A percentile compares a stretch with the other conserved stretches of the same genome.
Evolutionary conservation across 2,797 vertebrate genomes (phyloP).

Genomic region (Dendrocincla fuliginosa): DNA sequence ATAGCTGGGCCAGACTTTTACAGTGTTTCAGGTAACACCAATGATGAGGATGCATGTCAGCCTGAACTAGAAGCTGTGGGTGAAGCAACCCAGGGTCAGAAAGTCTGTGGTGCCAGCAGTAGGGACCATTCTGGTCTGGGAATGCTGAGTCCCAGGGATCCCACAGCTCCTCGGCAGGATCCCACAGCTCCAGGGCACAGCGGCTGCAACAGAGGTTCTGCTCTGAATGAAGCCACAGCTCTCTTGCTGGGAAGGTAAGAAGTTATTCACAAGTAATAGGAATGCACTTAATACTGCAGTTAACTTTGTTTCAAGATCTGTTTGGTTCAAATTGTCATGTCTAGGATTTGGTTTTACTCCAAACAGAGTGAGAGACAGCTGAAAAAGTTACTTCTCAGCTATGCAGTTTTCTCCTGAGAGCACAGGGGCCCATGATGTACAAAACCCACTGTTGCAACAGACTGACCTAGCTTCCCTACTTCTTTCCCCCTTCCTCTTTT

Average conservation of each 20-base stretch:
- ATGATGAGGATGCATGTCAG: rapidly evolving
- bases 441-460: neutral
- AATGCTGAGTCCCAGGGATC: neutral
- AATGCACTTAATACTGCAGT: neutral
- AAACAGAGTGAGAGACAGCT: neutral
- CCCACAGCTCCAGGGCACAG: neutral
- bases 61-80: neutral
- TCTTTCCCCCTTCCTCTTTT: neutral
- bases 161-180: neutral
- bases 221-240: neutral
- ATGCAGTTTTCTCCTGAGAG: neutral
- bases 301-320: neutral
- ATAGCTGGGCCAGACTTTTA: neutral
- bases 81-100: neutral
- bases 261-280: neutral
- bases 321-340: neutral
- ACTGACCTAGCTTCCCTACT: neutral
- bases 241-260: neutral
- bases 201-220: neutral
- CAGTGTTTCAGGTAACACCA: neutral
- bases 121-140: neutral
- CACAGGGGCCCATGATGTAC: neutral
- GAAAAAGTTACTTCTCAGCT: neutral
- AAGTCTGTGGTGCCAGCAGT: rapidly evolving
- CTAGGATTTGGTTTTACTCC: neutral